Evolutionary conservation across 2,797 vertebrate genomes (phyloP).

Genomic region (Yasuhikotakia modesta): DNA sequence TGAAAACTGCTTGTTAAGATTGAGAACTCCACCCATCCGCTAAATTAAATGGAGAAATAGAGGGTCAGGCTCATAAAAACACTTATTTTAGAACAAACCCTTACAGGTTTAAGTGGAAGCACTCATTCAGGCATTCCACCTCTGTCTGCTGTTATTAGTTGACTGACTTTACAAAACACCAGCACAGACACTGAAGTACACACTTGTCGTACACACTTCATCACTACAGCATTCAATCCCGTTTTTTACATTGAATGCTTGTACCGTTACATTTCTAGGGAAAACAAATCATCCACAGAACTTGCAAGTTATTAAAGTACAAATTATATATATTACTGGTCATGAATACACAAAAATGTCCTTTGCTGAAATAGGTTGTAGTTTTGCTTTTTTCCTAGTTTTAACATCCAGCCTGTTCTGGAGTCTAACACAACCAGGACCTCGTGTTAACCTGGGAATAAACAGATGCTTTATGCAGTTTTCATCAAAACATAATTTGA

Average conservation of each 20-base stretch:
- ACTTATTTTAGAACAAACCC: background rate
- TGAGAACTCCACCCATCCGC: background rate
- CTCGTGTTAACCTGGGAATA: background rate
- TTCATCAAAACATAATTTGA: background rate
- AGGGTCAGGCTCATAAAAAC: background rate
- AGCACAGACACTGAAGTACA: background rate
- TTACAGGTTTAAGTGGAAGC: background rate
- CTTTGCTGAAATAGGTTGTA: too few species aligned
- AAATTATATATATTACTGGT: background rate
- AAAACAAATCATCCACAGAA: background rate
- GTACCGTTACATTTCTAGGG: background rate
- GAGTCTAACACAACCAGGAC: background rate
- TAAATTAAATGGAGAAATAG: constrained; percentile 5
- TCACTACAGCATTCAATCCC: background rate
- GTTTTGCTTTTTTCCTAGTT: background rate
- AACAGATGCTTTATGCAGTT: background rate
- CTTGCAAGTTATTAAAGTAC: background rate
- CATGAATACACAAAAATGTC: background rate
- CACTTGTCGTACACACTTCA: background rate
- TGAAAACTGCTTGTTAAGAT: background rate
- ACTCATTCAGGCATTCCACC: background rate
- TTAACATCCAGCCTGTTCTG: background rate
- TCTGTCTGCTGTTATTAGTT: background rate
- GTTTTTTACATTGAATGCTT: background rate
- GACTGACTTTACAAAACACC: background rate